Percentiles rank a stretch among this genome's conserved stretches.
Evolutionary conservation across 2,888 invertebrate species (phyloP).

Genomic region (Trissolcus japonicus): DNA sequence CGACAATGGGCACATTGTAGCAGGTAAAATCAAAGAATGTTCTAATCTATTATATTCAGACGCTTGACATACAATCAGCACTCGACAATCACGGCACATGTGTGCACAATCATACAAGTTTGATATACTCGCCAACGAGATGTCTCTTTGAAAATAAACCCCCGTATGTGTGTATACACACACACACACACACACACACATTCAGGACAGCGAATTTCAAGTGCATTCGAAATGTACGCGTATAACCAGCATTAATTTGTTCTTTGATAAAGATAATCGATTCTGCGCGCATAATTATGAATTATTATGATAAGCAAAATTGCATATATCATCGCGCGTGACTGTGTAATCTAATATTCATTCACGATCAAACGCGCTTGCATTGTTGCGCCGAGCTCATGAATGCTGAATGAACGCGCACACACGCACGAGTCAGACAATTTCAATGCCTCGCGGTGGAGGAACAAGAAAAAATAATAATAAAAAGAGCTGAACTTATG

Average conservation of each 20-base stretch:
- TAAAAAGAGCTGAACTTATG: slow-evolving; percentile 36
- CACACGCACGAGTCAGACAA: slow-evolving; percentile 30
- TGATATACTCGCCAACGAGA: no score
- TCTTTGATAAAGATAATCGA: slow-evolving; percentile 29
- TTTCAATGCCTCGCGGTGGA: slow-evolving; percentile 22
- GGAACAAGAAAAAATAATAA: background rate
- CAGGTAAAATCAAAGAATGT: no score
- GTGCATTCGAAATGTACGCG: background rate
- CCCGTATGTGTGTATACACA: no score
- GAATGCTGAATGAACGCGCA: slow-evolving; percentile 31
- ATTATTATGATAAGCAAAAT: slow-evolving; percentile 49
- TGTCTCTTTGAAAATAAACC: no score
- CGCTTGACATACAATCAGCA: no score
- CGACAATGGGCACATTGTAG: no score
- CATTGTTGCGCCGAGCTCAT: slow-evolving; percentile 39
- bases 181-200: no score
- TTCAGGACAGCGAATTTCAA: background rate
- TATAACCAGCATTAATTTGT: slow-evolving; percentile 34
- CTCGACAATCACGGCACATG: no score
- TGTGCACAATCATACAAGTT: slow-evolving; percentile 16
- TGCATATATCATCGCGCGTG: slow-evolving; percentile 40
- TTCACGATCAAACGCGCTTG: slow-evolving; percentile 31
- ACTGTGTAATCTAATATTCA: slow-evolving; percentile 47
- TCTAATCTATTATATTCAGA: no score
- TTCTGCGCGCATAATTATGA: slow-evolving; percentile 36